Base-by-base conservation (phyloP, 2,888 invertebrate species). In the Tiliacea citrago region DNA sequence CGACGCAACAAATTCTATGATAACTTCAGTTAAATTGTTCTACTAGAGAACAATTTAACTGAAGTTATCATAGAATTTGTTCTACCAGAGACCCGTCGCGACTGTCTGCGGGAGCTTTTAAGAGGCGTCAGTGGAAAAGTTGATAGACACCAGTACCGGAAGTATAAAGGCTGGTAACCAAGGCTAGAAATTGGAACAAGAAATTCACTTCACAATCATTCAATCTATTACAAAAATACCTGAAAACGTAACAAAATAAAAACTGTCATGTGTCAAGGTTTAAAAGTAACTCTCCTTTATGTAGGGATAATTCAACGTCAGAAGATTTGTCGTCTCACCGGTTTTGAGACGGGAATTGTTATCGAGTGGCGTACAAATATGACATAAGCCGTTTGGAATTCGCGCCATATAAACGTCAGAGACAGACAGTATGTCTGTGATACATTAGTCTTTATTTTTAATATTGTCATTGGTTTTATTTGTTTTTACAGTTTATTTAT, bases 331-430 rank as follows among this genome's bases (percentile, higher is more conserved):
- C 65, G 24, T 49, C 35, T 42, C 49, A 74, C n/a, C 18, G 49
- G 35, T 49, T 55, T 60, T 47, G 21, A 35, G 42, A n/a, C 75
- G 68, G 45, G 13, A 70, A 60, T 68, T 71, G 29, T 29, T 29
- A 29, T 29, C 65, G 55, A 51, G 42, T 66, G 68, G 79, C 76
- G 76, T 65, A 68, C 55, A 51, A 65, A 39, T 51, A 68, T 80
- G 80, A 76, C 76, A 29, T 74, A 74, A 66, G 53, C 35, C 49
- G 51, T 58, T 68, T 16, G 60, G 75, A 60, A 80, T 80, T 75
- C 75, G 47, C 79, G 78, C 68, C 68, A 80, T 79, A 71, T 65
- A 77, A 63, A 53, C 55, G 49, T 42, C 77, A 65, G 69, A 69
- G 49, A 29, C 77, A 70, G 77, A 68, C 81, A 39, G 58, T 51